phyloP scores from a whole-genome alignment of 2,113 vertebrate species.

The Dascyllus trimaculatus region DNA sequence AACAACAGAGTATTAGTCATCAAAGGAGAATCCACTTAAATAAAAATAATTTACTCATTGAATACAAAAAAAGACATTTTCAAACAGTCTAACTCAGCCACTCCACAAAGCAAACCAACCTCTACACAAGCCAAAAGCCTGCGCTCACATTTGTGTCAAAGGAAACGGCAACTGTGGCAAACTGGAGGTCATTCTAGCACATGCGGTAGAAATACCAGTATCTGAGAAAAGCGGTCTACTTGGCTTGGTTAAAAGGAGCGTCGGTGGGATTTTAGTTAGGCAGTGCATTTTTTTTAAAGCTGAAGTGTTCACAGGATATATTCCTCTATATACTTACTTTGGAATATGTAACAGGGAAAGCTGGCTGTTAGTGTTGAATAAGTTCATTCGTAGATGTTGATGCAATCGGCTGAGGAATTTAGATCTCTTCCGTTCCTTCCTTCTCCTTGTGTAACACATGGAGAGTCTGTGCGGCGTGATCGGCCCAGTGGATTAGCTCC shows the following conservation, averaged over 20 bases:
- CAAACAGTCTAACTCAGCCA: slow-evolving; percentile 22
- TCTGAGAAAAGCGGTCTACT: slow-evolving; percentile 55
- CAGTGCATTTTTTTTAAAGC: slow-evolving; percentile 17
- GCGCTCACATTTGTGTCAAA: slow-evolving; percentile 37
- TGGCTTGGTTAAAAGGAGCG: slow-evolving; percentile 64
- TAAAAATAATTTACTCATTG: slow-evolving; percentile 70
- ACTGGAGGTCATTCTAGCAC: slow-evolving; percentile 68
- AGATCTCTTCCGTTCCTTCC: slow-evolving; percentile 65
- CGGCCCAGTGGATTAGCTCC: slow-evolving; percentile 85
- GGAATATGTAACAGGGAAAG: slow-evolving; percentile 40
- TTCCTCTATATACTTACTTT: slow-evolving; percentile 28
- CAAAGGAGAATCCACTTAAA: slow-evolving; percentile 57
- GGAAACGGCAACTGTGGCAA: slow-evolving; percentile 50
- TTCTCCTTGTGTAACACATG: slow-evolving; percentile 75
- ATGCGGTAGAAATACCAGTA: slow-evolving; percentile 70
- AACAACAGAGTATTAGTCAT: slow-evolving; percentile 43
- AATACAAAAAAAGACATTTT: slow-evolving; percentile 33
- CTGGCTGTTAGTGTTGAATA: slow-evolving; percentile 62
- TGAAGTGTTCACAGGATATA: slow-evolving; percentile 42
- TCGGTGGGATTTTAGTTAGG: slow-evolving; percentile 59
- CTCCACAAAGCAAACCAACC: slow-evolving; percentile 39
- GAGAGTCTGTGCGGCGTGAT: slow-evolving; percentile 79
- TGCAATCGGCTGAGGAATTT: slow-evolving; percentile 13
- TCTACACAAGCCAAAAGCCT: slow-evolving; percentile 10
- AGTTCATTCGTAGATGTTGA: slow-evolving; percentile 39